phyloP scores from a whole-genome alignment of 2,888 invertebrate genomes.

The Monochamus alternatus region DNA sequence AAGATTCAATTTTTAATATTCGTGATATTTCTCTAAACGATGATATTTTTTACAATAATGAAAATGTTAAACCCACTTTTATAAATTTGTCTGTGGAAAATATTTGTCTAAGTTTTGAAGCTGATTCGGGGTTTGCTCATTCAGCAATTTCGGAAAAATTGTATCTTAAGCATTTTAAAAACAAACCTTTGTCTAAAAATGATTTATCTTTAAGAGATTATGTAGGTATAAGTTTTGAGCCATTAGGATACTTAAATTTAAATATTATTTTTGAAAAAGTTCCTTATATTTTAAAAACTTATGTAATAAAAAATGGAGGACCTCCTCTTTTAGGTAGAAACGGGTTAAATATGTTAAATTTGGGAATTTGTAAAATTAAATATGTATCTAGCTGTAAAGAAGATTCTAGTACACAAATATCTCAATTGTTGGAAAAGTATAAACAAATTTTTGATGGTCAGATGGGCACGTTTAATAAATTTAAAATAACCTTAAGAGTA shows the following conservation, averaged over 20 bases:
- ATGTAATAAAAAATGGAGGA: constrained; percentile 42
- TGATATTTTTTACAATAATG: neutral
- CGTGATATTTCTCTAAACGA: constrained; percentile 24
- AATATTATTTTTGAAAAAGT: constrained; percentile 33
- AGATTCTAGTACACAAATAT: constrained; percentile 1
- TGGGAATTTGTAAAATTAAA: constrained; percentile 40
- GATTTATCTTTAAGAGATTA: constrained; percentile 43
- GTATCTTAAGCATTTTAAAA: constrained; percentile 42
- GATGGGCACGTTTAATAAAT: constrained; percentile 41
- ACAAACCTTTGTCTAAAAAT: constrained; percentile 31
- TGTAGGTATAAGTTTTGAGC: constrained; percentile 41
- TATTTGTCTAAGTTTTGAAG: constrained; percentile 42
- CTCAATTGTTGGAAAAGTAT: constrained; percentile 1
- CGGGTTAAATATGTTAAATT: constrained; percentile 37
- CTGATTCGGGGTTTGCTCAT: constrained; percentile 43
- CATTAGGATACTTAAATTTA: constrained; percentile 39
- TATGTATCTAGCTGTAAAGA: constrained; percentile 2
- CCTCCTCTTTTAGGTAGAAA: constrained; percentile 44
- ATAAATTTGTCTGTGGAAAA: constrained; percentile 39
- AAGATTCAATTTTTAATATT: constrained; percentile 37
- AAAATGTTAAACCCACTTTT: constrained; percentile 9
- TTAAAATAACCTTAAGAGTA: constrained; percentile 32
- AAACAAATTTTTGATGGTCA: constrained; percentile 28
- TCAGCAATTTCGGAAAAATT: constrained; percentile 46
- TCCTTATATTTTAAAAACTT: constrained; percentile 35